Conservation (phyloP, 2,888 invertebrate species). For the Cephalotes varians region DNA sequence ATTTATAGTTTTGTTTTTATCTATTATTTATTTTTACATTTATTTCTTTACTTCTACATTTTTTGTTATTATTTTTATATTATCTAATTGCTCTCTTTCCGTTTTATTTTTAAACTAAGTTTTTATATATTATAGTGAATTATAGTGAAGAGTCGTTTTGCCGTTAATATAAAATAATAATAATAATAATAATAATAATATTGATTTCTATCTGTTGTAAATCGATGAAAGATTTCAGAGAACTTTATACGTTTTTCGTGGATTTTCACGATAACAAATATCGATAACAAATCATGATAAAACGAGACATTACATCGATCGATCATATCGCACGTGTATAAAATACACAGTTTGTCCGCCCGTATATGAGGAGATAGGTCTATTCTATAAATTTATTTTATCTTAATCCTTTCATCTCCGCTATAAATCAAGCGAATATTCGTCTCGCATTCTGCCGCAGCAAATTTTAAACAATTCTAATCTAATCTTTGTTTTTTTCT, state of each 20-base stretch:
- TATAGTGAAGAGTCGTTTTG: background rate
- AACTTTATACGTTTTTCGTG: background rate
- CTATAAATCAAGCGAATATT: conserved; percentile 22
- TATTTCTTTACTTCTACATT: background rate
- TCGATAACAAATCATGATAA: conserved; percentile 17
- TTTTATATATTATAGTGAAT: background rate
- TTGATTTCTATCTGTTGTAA: background rate
- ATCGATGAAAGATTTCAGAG: background rate
- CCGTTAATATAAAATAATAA: background rate
- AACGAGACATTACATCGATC: background rate
- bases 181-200: background rate
- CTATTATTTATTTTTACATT: conserved; percentile 6
- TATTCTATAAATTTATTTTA: conserved; percentile 28
- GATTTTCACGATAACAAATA: background rate
- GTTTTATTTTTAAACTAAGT: background rate
- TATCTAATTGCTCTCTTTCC: background rate
- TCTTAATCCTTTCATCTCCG: conserved; percentile 6
- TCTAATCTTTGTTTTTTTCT: background rate
- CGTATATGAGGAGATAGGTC: background rate
- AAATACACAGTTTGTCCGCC: background rate
- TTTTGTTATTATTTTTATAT: background rate
- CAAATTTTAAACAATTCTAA: conserved; percentile 11
- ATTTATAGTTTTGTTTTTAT: background rate
- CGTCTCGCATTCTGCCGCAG: background rate
- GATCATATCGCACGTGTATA: conserved; percentile 5